These are phyloP conservation scores for Pavo muticus DNA, from an alignment of 2,113 vertebrate genomes.

Conservation along the genomic window DNA sequence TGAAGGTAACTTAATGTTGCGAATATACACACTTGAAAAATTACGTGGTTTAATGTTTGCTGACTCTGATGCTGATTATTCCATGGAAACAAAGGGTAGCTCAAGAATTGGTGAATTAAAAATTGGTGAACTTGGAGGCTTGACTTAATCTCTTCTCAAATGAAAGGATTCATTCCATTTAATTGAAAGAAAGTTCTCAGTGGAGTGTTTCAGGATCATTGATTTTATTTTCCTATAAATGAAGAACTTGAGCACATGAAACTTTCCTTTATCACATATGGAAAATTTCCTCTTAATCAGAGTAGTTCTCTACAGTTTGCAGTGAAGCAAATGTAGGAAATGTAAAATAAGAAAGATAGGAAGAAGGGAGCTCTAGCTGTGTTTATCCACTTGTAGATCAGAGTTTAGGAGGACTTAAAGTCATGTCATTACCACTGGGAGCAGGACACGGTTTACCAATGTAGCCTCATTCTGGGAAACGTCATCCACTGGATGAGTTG, in stretches of 20 bases:
- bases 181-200: neutral
- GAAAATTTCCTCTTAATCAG: neutral
- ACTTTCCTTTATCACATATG: neutral
- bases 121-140: neutral
- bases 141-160: neutral
- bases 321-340: neutral
- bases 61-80: neutral
- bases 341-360: neutral
- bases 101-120: neutral
- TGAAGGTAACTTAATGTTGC: conserved; percentile 67
- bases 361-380: neutral
- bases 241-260: neutral
- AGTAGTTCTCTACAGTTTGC: neutral
- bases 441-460: neutral
- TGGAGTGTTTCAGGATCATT: neutral
- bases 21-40: neutral
- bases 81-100: neutral
- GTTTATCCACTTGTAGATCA: neutral
- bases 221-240: neutral
- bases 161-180: neutral
- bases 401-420: neutral
- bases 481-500: neutral
- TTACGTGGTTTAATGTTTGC: neutral
- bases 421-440: neutral
- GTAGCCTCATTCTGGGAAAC: neutral